Base-by-base conservation (phyloP, 2,113 vertebrate species). In the Istiophorus platypterus region DNA sequence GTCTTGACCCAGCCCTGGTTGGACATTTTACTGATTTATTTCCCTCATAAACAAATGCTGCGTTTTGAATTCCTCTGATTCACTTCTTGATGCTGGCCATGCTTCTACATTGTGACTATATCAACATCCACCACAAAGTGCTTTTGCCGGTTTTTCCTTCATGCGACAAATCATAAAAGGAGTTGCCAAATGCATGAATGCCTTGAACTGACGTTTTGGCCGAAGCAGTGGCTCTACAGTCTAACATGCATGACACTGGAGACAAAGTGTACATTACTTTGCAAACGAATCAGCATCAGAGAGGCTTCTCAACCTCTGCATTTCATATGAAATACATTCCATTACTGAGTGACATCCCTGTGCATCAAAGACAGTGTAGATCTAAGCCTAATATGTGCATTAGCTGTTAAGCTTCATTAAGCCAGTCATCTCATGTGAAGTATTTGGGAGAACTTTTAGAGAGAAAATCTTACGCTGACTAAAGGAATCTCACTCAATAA, bases 171-270 rank as follows among this genome's bases (percentile, higher is more conserved):
- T 92, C 88, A 92, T 89, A 72, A 37, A 47, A 92, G 84, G 62
- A 84, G 95, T 96, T 97, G 96, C 96, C 96, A 97, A 97, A 97
- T 97, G 98, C 96, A 98, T 97, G 96, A 96, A 94, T 94, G 96
- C 95, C 96, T 97, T 97, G 96, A 95, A 92, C 91, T 96, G 84
- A 82, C 95, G 89, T 94, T 84, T 94, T 89, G 85, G 91, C 81
- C 11, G 31, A 87, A 76, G 80, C 81, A 29, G 76, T 10, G 18
- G 79, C 80, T 85, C 95, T 85, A 86, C 88, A 77, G 92, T 95
- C 93, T 95, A 87, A 94, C 92, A 80, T 95, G 96, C 96, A 96
- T 97, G 96, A 95, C 95, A 77, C 90, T 86, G 91, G 37, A 94
- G 94, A 91, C 69, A 62, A 72, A 62, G 89, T 92, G 90, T 90